phyloP scores from a whole-genome alignment of 2,888 invertebrate genomes.

The Bugula neritina region DNA sequence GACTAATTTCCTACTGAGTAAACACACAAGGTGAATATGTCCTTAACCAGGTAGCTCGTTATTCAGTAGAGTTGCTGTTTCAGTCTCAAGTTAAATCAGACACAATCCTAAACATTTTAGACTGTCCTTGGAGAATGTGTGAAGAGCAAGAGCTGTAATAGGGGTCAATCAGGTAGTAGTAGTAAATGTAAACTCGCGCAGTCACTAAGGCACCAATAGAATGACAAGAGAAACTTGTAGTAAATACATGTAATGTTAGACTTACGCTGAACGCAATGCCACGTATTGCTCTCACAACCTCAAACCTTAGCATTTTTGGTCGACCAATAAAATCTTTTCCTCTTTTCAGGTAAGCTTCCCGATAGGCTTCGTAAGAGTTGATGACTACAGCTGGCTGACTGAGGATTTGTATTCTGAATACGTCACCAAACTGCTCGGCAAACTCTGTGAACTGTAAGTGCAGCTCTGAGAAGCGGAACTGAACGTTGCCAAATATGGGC shows the following conservation, averaged over 20 bases:
- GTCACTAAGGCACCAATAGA: neutral
- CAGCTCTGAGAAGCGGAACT: constrained; percentile 1
- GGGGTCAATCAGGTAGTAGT: no score
- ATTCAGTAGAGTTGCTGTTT: no score
- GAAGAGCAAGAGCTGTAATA: no score
- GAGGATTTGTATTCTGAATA: constrained; percentile 26
- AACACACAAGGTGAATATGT: no score
- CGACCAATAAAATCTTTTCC: constrained; percentile 29
- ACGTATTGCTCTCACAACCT: neutral
- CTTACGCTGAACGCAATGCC: constrained; percentile 27
- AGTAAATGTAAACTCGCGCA: neutral
- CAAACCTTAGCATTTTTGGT: constrained; percentile 26
- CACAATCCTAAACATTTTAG: no score
- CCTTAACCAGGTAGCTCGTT: no score
- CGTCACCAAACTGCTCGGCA: neutral
- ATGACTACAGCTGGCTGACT: constrained; percentile 28
- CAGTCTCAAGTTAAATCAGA: no score
- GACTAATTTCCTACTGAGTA: no score
- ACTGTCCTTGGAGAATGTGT: no score
- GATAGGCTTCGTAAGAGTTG: constrained; percentile 27
- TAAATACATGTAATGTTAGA: no score
- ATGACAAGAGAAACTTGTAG: no score
- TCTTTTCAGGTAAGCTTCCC: constrained; percentile 29
- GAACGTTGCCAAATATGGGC: constrained; percentile 22
- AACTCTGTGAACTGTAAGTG: constrained; percentile 25